phyloP scores from a whole-genome alignment of 2,888 invertebrate genomes.

The Megamerina dolium region DNA sequence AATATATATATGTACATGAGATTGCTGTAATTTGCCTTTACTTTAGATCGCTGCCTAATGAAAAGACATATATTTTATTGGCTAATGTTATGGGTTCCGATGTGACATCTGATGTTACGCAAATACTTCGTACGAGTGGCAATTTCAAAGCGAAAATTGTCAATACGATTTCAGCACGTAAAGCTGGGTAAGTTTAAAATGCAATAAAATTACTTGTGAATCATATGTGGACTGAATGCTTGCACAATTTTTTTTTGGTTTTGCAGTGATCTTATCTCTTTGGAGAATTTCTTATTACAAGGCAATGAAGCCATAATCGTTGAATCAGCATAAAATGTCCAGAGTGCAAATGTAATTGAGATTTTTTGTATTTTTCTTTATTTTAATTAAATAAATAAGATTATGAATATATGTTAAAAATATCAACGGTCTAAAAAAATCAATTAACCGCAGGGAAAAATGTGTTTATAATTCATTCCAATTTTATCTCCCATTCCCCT shows the following conservation, averaged over 20 bases:
- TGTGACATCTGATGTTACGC: constrained; percentile 42
- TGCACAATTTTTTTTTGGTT: constrained; percentile 2
- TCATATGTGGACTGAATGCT: background rate
- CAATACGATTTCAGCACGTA: constrained; percentile 31
- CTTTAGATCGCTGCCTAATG: constrained; percentile 28
- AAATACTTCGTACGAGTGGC: constrained; percentile 23
- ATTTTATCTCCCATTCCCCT: too few relatives aligned
- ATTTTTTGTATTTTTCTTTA: constrained; percentile 14
- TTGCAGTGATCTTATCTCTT: constrained; percentile 28
- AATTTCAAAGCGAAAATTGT: constrained; percentile 30
- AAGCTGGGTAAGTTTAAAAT: constrained; percentile 32
- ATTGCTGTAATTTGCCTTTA: background rate
- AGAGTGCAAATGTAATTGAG: background rate
- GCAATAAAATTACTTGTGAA: background rate
- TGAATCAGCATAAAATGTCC: constrained; percentile 30
- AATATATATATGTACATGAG: background rate
- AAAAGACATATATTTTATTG: constrained; percentile 47
- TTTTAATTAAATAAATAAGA: constrained; percentile 20
- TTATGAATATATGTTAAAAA: too few relatives aligned
- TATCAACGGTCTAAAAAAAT: too few relatives aligned
- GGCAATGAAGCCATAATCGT: constrained; percentile 40
- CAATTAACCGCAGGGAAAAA: too few relatives aligned
- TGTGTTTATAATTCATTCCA: too few relatives aligned
- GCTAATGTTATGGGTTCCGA: constrained; percentile 49
- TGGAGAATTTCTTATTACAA: constrained; percentile 27